These are phyloP conservation scores for Drosophila kepulauana DNA, from an alignment of 1,140 invertebrate genomes.

Conservation along the genomic window DNA sequence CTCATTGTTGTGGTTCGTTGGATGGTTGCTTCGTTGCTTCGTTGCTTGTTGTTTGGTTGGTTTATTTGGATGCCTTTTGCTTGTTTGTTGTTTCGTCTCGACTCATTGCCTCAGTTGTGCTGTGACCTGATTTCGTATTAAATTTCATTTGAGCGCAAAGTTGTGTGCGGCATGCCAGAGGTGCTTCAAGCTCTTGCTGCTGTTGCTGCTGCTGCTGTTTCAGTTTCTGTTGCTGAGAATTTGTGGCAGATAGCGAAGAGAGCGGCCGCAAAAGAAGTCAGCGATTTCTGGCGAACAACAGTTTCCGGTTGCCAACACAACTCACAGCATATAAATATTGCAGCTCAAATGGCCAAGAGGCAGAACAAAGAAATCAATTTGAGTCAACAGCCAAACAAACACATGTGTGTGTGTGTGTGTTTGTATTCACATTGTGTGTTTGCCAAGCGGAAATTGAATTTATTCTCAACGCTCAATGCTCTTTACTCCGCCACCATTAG, in stretches of 20 bases:
- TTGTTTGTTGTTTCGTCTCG: neutral
- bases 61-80: neutral
- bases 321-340: constrained; percentile 4
- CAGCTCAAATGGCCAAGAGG: constrained; percentile 3
- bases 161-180: neutral
- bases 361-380: constrained; percentile 33
- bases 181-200: neutral
- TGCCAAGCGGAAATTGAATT: constrained; percentile 44
- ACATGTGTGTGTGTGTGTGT: neutral
- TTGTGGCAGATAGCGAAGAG: constrained; percentile 1
- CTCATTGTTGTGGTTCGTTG: constrained; percentile 2
- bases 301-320: constrained; percentile 11
- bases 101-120: neutral
- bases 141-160: neutral
- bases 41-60: neutral
- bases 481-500: constrained; percentile 12
- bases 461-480: constrained; percentile 15
- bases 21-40: neutral
- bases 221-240: neutral
- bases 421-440: constrained; percentile 19
- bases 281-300: neutral
- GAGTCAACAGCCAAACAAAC: constrained; percentile 27
- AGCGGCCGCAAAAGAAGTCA: neutral
- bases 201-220: neutral
- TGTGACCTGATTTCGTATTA: constrained; percentile 3